A percentile compares a stretch with the other conserved stretches of the same genome.
These are phyloP conservation scores for Adrianichthys oophorus DNA, from an alignment of 2,797 vertebrate species.

Conservation along the genomic window DNA sequence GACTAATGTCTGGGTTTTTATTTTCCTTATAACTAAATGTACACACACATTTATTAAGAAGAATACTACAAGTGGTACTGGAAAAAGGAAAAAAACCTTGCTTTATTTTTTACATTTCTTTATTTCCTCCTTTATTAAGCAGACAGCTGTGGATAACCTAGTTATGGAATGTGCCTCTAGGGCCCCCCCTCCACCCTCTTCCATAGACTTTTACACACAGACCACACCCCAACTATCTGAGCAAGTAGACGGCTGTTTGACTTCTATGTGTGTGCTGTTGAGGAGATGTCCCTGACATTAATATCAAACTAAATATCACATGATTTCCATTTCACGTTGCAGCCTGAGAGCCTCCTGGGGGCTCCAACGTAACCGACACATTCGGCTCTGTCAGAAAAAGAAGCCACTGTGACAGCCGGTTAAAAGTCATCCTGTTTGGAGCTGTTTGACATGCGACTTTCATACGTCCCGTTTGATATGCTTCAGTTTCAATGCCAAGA, in stretches of 20 bases:
- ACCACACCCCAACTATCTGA: slow-evolving; percentile 19
- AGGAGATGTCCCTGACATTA: slow-evolving; percentile 46
- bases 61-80: slow-evolving; percentile 18
- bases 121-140: slow-evolving; percentile 35
- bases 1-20: too few relatives aligned
- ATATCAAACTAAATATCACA: slow-evolving; percentile 53
- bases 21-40: too few relatives aligned
- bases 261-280: slow-evolving; percentile 39
- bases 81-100: slow-evolving; percentile 13
- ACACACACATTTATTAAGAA: not conserved
- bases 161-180: slow-evolving; percentile 51
- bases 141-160: slow-evolving; percentile 59
- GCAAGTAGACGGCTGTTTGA: slow-evolving; percentile 55
- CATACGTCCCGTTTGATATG: slow-evolving; percentile 50
- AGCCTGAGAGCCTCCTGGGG: slow-evolving; percentile 33
- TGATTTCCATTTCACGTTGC: slow-evolving; percentile 45
- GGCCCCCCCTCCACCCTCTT: slow-evolving; percentile 9
- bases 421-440: slow-evolving; percentile 43
- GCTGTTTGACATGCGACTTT: slow-evolving; percentile 55
- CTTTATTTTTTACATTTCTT: not conserved
- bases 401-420: slow-evolving; percentile 35
- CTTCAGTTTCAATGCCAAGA: slow-evolving; percentile 51
- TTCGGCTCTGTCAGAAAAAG: slow-evolving; percentile 34
- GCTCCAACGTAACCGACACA: slow-evolving; percentile 39
- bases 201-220: not conserved